Evolutionary conservation across 2,888 invertebrate genomes (phyloP).

Genomic region (Andrena hattorfiana): DNA sequence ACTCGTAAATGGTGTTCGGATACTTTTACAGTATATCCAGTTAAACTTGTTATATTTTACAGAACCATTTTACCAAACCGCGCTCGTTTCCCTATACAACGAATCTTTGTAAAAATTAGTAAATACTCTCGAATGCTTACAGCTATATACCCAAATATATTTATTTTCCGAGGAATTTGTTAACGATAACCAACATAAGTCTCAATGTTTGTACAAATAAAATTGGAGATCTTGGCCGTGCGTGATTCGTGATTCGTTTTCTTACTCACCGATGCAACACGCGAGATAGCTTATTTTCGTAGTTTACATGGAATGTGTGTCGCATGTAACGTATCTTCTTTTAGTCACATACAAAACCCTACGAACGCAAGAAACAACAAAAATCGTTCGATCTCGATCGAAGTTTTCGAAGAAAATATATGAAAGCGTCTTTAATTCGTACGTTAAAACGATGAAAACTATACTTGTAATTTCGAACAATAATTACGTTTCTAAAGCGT

Average conservation of each 20-base stretch:
- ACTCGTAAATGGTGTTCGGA: conserved; percentile 74
- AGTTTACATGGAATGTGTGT: not conserved
- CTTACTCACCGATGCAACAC: conserved; percentile 10
- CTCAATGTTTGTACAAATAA: not conserved
- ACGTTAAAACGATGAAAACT: conserved; percentile 7
- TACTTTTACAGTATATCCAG: conserved; percentile 62
- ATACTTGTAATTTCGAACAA: not conserved
- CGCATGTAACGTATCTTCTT: not conserved
- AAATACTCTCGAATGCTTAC: conserved; percentile 41
- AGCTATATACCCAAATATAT: conserved; percentile 31
- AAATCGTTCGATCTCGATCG: not conserved
- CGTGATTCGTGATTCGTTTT: conserved; percentile 11
- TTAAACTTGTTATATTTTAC: conserved; percentile 42
- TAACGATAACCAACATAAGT: conserved; percentile 10
- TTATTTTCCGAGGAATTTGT: not conserved
- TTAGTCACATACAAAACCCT: not conserved
- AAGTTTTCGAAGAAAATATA: not conserved
- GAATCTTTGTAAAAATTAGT: conserved; percentile 34
- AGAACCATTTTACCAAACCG: conserved; percentile 41
- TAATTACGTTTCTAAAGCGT: not conserved
- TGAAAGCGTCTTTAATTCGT: not conserved
- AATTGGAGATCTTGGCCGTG: conserved; percentile 5
- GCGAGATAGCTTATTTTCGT: conserved; percentile 12
- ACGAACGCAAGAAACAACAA: not conserved
- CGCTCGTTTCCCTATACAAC: conserved; percentile 43